These are phyloP conservation scores for Villa cingulata DNA, from an alignment of 2,888 invertebrate genomes.

Conservation along the genomic window DNA sequence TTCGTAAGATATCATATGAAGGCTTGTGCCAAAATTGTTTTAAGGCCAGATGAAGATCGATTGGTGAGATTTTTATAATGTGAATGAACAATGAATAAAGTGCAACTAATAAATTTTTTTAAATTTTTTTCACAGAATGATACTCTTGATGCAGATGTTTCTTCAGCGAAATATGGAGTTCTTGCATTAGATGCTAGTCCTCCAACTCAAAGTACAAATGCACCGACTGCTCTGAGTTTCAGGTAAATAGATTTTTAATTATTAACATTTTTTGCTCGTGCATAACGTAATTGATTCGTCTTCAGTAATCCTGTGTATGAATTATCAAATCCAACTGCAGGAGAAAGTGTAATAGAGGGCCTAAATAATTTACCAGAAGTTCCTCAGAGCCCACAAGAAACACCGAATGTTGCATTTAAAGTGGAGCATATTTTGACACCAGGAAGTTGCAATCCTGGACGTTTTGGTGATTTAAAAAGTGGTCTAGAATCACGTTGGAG, in stretches of 20 bases:
- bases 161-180: slow-evolving; percentile 55
- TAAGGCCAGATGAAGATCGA: slow-evolving; percentile 71
- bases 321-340: slow-evolving; percentile 47
- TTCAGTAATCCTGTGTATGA: slow-evolving; percentile 70
- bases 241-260: slow-evolving; percentile 11
- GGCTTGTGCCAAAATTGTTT: slow-evolving; percentile 60
- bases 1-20: slow-evolving; percentile 74
- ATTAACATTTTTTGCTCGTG: not conserved
- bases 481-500: slow-evolving; percentile 50
- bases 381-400: slow-evolving; percentile 28
- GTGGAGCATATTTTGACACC: slow-evolving; percentile 36
- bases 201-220: slow-evolving; percentile 30
- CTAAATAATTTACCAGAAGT: slow-evolving; percentile 30
- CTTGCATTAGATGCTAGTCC: slow-evolving; percentile 62
- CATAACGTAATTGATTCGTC: not conserved
- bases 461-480: slow-evolving; percentile 29
- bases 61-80: slow-evolving; percentile 16
- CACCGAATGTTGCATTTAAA: slow-evolving; percentile 31
- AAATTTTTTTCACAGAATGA: slow-evolving; percentile 40
- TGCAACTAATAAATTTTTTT: slow-evolving; percentile 4
- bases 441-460: slow-evolving; percentile 28
- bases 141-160: slow-evolving; percentile 40
- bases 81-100: slow-evolving; percentile 1
- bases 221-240: slow-evolving; percentile 54
- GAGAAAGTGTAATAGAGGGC: slow-evolving; percentile 37